Evolutionary conservation across 2,888 invertebrate species (phyloP), one percentile per base, ranked within the genome.

Genomic region (Euplexia lucipara): DNA sequence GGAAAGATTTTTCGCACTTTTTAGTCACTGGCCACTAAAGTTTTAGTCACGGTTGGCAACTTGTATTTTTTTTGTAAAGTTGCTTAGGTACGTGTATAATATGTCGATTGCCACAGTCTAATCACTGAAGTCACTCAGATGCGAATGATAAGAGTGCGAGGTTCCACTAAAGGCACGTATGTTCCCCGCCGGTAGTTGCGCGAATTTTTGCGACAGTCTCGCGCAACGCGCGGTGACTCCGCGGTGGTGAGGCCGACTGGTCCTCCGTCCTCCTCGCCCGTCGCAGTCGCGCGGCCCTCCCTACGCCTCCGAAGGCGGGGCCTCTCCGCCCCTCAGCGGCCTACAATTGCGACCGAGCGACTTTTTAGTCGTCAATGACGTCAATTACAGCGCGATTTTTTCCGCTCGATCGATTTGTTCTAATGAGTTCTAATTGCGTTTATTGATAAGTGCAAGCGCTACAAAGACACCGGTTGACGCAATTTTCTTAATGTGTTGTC

Each of bases 161-260:
- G 30, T 64, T 66, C 45, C 68, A 77, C 75, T 64, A 75, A 20
- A 60, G 18, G 57, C 83, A 79, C 81, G 73, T 83, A 63, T 78
- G 58, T 69, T 69, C 30, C 34, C 62, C 78, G 74, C 59, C 65
- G 73, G 73, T 52, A 63, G 60, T 56, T 80, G 79, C 86, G 88
- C 86, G 83, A 86, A 85, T 80, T 81, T 88, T 83, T 79, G 86
- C 84, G 83, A 81, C 81, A 84, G 78, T 82, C 81, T 88, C 86
- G 85, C 83, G 83, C 85, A 85, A 90, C 95, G 94, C 94, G 95
- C 94, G 91, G 77, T 84, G 76, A 81, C 87, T 83, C 83, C 92
- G 93, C 94, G 92, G 87, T 88, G 82, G 90, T 86, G 88, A 88
- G 80, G 87, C 88, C 92, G 89, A 95, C 95, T 95, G 93, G 90